Evolutionary conservation across 2,888 invertebrate species (phyloP).

Genomic region (Hermodice carunculata): DNA sequence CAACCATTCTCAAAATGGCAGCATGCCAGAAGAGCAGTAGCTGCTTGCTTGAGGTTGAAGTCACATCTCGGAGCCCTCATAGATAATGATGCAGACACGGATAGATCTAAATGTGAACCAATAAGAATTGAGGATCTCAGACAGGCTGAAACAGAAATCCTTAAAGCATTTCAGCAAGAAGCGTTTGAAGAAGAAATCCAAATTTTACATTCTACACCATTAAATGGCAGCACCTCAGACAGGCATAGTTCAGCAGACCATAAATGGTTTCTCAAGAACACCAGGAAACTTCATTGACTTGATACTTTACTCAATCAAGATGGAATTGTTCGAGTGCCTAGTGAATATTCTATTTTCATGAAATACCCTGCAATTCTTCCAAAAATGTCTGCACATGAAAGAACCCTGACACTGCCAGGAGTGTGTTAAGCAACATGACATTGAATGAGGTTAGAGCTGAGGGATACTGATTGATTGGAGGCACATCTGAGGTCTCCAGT

Average conservation of each 20-base stretch:
- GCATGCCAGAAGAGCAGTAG: not conserved
- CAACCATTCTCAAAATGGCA: conserved; percentile 4
- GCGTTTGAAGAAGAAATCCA: not conserved
- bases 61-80: not conserved
- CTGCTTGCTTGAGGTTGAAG: not conserved
- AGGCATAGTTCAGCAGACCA: not conserved
- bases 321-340: not conserved
- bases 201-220: not conserved
- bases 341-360: not conserved
- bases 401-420: conserved; percentile 37
- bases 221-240: not conserved
- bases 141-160: conserved; percentile 2
- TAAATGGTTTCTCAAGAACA: not conserved
- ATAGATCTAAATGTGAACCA: too few species aligned
- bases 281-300: not conserved
- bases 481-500: not conserved
- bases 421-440: conserved; percentile 34
- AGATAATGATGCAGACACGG: too few species aligned
- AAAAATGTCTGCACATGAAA: not conserved
- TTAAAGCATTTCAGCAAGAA: not conserved
- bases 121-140: too few species aligned
- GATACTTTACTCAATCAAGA: not conserved
- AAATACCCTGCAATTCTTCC: conserved; percentile 5
- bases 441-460: conserved; percentile 34
- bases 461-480: conserved; percentile 22